phyloP scores from a whole-genome alignment of 2,888 invertebrate genomes.

The Pseudeuparius sepicola region DNA sequence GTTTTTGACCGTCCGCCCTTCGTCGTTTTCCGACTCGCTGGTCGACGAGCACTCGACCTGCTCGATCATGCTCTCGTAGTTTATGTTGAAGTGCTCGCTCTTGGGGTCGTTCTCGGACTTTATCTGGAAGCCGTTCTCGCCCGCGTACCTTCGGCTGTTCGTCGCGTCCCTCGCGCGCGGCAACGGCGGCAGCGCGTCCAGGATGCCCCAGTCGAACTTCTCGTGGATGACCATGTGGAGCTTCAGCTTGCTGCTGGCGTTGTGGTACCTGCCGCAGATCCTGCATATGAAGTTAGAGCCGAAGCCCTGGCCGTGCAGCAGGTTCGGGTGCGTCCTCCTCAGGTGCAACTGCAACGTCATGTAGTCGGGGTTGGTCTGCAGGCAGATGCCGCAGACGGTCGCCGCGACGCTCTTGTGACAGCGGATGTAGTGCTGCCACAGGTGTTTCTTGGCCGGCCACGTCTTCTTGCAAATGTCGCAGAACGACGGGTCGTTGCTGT shows the following conservation, averaged over 20 bases:
- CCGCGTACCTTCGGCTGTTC: too few relatives aligned
- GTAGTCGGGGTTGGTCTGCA: conserved; percentile 45
- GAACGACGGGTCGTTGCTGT: conserved; percentile 38
- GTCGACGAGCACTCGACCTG: conserved; percentile 30
- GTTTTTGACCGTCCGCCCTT: conserved; percentile 15
- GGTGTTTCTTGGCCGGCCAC: conserved; percentile 50
- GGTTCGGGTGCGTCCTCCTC: conserved; percentile 40
- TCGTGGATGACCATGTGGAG: conserved; percentile 49
- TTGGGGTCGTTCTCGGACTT: too few relatives aligned
- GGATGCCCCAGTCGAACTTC: conserved; percentile 36
- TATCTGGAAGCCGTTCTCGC: too few relatives aligned
- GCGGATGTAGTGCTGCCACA: conserved; percentile 49
- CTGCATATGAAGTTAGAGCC: conserved; percentile 50
- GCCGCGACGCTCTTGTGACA: conserved; percentile 48
- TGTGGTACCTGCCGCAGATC: conserved; percentile 43
- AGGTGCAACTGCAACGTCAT: conserved; percentile 36
- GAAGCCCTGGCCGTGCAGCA: conserved; percentile 41
- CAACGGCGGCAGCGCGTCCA: conserved; percentile 24
- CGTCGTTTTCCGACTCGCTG: conserved; percentile 21
- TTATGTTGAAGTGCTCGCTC: conserved; percentile 21
- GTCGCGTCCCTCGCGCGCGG: too few relatives aligned
- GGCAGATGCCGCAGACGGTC: conserved; percentile 49
- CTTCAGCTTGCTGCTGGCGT: conserved; percentile 45
- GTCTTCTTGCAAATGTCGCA: conserved; percentile 50
- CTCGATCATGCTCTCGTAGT: conserved; percentile 33